Percentiles rank a stretch among this genome's conserved stretches.
Evolutionary conservation across 2,113 vertebrate genomes (phyloP).

Genomic region (Hiodon tergisus): DNA sequence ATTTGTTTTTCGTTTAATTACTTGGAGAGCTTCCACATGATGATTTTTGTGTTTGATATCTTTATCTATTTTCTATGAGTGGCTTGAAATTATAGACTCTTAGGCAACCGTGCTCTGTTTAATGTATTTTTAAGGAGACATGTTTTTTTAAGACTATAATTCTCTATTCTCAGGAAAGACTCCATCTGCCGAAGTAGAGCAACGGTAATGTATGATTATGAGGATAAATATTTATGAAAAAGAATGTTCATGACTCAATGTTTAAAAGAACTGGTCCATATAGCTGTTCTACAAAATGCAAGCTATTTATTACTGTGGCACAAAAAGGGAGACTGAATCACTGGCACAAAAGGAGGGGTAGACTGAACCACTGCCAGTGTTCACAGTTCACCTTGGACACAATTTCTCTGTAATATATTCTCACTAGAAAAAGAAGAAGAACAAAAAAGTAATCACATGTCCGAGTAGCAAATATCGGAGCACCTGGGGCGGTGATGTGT

Average conservation of each 20-base stretch:
- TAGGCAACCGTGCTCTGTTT: neutral
- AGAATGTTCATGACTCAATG: neutral
- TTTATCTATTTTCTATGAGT: neutral
- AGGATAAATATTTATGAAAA: neutral
- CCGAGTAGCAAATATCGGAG: neutral
- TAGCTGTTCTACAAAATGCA: no score
- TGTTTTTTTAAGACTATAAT: neutral
- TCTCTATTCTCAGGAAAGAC: neutral
- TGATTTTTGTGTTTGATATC: no score
- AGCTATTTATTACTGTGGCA: no score
- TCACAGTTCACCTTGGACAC: neutral
- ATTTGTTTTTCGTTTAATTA: no score
- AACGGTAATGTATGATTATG: neutral
- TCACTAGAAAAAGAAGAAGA: neutral
- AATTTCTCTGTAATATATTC: neutral
- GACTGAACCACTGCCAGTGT: neutral
- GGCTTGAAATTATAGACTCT: neutral
- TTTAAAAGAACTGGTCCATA: no score
- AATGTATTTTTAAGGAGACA: neutral
- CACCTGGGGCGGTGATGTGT: neutral
- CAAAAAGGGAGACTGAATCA: no score
- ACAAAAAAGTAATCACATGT: neutral
- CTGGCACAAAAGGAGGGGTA: no score
- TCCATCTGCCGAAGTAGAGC: neutral
- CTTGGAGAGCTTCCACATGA: no score